Evolutionary conservation across 2,888 invertebrate species (phyloP).

Genomic region (Ormyrus thymus): DNA sequence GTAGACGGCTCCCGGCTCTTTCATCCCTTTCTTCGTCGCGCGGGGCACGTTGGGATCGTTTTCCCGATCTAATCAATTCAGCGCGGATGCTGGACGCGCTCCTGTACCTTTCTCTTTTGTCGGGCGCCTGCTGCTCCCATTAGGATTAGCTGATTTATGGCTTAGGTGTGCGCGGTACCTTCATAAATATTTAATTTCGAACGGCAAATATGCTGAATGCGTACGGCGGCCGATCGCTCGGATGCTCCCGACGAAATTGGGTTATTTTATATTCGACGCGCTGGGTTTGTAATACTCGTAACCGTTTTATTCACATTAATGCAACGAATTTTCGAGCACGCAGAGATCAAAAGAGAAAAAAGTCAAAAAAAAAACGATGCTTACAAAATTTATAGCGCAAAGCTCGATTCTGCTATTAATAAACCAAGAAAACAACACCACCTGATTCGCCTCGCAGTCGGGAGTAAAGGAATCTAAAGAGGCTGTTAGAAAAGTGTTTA

Average conservation of each 20-base stretch:
- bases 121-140: slow-evolving; percentile 14
- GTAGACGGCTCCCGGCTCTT: slow-evolving; percentile 38
- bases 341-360: too few relatives aligned
- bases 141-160: slow-evolving; percentile 51
- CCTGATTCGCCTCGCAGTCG: not conserved
- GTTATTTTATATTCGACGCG: too few relatives aligned
- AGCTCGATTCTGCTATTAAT: too few relatives aligned
- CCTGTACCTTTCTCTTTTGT: slow-evolving; percentile 17
- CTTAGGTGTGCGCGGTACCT: not conserved
- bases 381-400: too few relatives aligned
- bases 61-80: slow-evolving; percentile 54
- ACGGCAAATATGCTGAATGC: slow-evolving; percentile 9
- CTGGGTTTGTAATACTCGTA: too few relatives aligned
- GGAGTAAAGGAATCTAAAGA: not conserved
- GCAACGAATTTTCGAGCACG: too few relatives aligned
- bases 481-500: slow-evolving; percentile 38
- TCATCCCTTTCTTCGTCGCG: slow-evolving; percentile 30
- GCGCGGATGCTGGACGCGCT: not conserved
- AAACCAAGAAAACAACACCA: too few relatives aligned
- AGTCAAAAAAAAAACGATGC: too few relatives aligned
- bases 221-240: not conserved
- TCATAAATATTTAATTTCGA: slow-evolving; percentile 54
- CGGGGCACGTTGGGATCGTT: slow-evolving; percentile 47
- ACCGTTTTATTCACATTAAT: too few relatives aligned
- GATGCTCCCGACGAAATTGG: too few relatives aligned